Evolutionary conservation across 2,113 vertebrate genomes (phyloP).

Genomic region (Anolis carolinensis): DNA sequence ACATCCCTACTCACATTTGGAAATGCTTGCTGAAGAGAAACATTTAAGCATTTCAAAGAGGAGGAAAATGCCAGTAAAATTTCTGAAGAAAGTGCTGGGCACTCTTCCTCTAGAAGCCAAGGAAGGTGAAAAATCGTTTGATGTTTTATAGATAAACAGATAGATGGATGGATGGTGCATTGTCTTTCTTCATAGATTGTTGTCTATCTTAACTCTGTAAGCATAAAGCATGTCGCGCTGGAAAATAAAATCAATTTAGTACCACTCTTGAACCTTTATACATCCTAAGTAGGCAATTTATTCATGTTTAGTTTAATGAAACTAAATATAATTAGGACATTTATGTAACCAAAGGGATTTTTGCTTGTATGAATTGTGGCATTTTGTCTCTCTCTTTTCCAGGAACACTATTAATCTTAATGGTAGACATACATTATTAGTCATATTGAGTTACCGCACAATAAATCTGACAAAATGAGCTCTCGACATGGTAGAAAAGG

Average conservation of each 20-base stretch:
- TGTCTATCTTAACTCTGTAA: neutral
- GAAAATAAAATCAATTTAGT: conserved; percentile 43
- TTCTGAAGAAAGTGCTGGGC: too few relatives aligned
- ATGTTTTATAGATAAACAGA: neutral
- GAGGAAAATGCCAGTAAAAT: too few relatives aligned
- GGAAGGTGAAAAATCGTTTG: too few relatives aligned
- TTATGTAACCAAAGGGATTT: conserved; percentile 46
- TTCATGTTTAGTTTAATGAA: conserved; percentile 57
- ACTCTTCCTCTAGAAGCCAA: too few relatives aligned
- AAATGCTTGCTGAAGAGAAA: neutral
- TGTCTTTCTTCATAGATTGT: neutral
- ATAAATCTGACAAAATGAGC: conserved; percentile 62
- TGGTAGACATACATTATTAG: conserved; percentile 47
- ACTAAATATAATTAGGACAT: conserved; percentile 43
- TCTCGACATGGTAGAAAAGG: conserved; percentile 34
- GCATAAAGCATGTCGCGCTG: neutral
- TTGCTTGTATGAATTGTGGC: conserved; percentile 42
- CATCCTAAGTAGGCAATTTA: conserved; percentile 27
- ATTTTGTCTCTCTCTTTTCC: conserved; percentile 48
- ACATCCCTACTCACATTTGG: neutral
- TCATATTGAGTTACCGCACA: conserved; percentile 47
- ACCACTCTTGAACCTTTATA: conserved; percentile 33
- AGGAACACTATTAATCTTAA: conserved; percentile 53
- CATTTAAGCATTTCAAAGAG: neutral
- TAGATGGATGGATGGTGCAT: rapidly evolving